Evolutionary conservation across 2,113 vertebrate genomes (phyloP), one percentile per base, ranked within the genome.

Genomic region (Neoarius graeffei): DNA sequence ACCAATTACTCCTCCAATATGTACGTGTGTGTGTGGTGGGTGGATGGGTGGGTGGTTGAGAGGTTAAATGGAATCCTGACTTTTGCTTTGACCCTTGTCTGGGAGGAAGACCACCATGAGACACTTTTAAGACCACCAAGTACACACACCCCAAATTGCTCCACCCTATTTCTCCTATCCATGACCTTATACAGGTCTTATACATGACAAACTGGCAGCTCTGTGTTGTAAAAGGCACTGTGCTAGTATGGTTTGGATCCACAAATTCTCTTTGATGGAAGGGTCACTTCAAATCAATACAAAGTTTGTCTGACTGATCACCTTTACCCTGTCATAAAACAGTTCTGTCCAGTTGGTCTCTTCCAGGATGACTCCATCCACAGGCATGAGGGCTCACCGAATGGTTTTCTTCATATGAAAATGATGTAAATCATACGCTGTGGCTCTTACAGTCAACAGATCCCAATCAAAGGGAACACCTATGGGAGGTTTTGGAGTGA

Each of bases 1-100:
- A 96, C 92, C 92, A 94, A 94, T 95, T 94, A 96, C 90, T 88
- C 88, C 87, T 89, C 56, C 20, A 35, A 54, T 50, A 87, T 89
- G 92, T 92, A 59, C 52, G 74, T 17, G 64, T 73, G 62, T 69
- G 82, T n/a, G 30, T 42, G 71, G 7, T 86, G 69, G 82, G 83
- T 85, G 74, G 81, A 81, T 48, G 71, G 8, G 35, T 73, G 64
- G 9, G 11, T 67, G 71, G 8, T 17, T 42, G 76, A 76, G 64
- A 64, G 84, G 87, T 90, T 88, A 90, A 90, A 91, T 87, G 91
- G 88, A 91, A 93, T 91, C 92, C 92, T 66, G 79, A 84, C 91
- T 89, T 87, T 86, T 84, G 88, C 90, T 79, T 57, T 79, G 91
- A 92, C 92, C 92, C 89, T 90, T 91, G 89, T 90, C 92, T 94